phyloP scores from a whole-genome alignment of 2,797 vertebrate species.

The Ambastaia sidthimunki region DNA sequence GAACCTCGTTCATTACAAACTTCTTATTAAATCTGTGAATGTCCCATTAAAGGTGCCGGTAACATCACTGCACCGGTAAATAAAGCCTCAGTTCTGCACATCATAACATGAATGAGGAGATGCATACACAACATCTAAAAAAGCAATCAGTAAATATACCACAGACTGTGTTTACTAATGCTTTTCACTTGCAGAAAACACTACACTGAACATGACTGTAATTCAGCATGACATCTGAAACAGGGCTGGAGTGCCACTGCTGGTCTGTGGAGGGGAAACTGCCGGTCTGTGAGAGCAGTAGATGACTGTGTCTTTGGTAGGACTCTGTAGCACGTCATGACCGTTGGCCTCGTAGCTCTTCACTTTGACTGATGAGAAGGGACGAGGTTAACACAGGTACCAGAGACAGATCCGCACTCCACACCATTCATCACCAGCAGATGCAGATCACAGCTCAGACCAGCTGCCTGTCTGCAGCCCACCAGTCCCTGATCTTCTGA shows the following conservation, averaged over 20 bases:
- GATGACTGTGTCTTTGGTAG: constrained; percentile 52
- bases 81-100: constrained; percentile 66
- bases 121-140: constrained; percentile 51
- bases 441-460: constrained; percentile 33
- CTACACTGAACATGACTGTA: constrained; percentile 64
- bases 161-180: constrained; percentile 62
- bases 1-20: constrained; percentile 72
- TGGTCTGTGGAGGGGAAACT: neutral
- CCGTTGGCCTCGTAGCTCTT: constrained; percentile 56
- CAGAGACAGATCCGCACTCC: constrained; percentile 63
- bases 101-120: constrained; percentile 62
- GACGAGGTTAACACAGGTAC: constrained; percentile 74
- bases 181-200: constrained; percentile 61
- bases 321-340: constrained; percentile 55
- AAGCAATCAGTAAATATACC: constrained; percentile 60
- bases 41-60: constrained; percentile 80
- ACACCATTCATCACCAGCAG: constrained; percentile 66
- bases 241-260: neutral
- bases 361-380: constrained; percentile 73
- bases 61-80: constrained; percentile 73
- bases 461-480: constrained; percentile 25
- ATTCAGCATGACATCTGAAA: constrained; percentile 45
- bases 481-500: constrained; percentile 1
- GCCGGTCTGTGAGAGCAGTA: constrained; percentile 16
- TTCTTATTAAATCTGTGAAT: constrained; percentile 79